Evolutionary conservation across 2,113 vertebrate species (phyloP).

Genomic region (Lophura nycthemera): DNA sequence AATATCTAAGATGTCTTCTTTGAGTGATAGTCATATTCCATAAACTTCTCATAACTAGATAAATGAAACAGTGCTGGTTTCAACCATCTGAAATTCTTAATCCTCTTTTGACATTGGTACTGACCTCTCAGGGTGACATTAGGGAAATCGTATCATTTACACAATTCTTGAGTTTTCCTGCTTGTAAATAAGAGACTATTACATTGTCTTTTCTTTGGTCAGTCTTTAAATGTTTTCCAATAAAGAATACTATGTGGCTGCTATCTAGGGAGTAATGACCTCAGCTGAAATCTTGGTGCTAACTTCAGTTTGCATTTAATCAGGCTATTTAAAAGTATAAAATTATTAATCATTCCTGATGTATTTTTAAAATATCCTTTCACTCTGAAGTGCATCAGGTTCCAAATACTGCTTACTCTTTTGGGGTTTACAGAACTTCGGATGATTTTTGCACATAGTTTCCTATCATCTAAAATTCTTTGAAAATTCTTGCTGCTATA

Average conservation of each 20-base stretch:
- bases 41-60: background rate
- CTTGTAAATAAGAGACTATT: background rate
- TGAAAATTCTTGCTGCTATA: background rate
- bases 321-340: background rate
- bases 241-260: background rate
- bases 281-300: background rate
- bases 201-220: background rate
- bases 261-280: constrained; percentile 4
- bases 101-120: background rate
- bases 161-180: background rate
- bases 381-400: background rate
- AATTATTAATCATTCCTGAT: background rate
- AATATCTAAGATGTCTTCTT: background rate
- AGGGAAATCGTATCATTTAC: background rate
- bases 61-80: background rate
- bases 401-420: background rate
- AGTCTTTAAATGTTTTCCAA: background rate
- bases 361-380: background rate
- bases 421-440: background rate
- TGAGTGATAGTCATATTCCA: background rate
- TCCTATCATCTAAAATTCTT: background rate
- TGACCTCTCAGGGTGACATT: background rate
- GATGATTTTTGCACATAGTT: background rate
- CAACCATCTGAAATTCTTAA: background rate
- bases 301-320: constrained; percentile 11